A percentile compares a stretch with the other conserved stretches of the same genome.
These are phyloP conservation scores for Sisyra terminalis DNA, from an alignment of 2,888 invertebrate genomes.

Conservation along the genomic window DNA sequence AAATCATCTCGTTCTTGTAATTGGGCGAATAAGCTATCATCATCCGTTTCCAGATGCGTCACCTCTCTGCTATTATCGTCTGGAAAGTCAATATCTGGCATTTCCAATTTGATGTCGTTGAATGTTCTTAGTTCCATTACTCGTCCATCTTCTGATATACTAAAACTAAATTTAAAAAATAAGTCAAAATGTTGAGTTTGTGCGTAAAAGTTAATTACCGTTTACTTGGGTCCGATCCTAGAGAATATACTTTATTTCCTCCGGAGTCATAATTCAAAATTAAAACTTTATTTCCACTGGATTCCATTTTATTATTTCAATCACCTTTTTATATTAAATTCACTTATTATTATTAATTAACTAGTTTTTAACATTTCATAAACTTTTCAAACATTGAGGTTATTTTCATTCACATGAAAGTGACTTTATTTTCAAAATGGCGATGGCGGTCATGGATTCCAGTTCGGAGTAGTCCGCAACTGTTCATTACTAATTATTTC, in stretches of 20 bases:
- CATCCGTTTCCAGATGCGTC: conserved; percentile 12
- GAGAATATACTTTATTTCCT: conserved; percentile 21
- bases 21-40: conserved; percentile 14
- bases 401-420: too few relatives aligned
- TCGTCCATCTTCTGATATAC: conserved; percentile 20
- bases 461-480: too few relatives aligned
- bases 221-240: conserved; percentile 19
- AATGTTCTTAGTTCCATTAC: conserved; percentile 16
- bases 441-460: too few relatives aligned
- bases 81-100: conserved; percentile 13
- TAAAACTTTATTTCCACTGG: conserved; percentile 13
- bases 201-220: conserved; percentile 14
- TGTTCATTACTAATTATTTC: too few relatives aligned
- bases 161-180: conserved; percentile 14
- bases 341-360: too few relatives aligned
- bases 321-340: too few relatives aligned
- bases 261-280: conserved; percentile 20
- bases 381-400: too few relatives aligned
- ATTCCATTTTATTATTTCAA: too few relatives aligned
- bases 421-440: too few relatives aligned
- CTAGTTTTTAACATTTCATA: too few relatives aligned
- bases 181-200: neutral
- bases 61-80: conserved; percentile 12
- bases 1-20: conserved; percentile 9
- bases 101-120: conserved; percentile 15